These are phyloP conservation scores for Heterotilapia buettikoferi DNA, from an alignment of 2,113 vertebrate genomes.

Conservation along the genomic window DNA sequence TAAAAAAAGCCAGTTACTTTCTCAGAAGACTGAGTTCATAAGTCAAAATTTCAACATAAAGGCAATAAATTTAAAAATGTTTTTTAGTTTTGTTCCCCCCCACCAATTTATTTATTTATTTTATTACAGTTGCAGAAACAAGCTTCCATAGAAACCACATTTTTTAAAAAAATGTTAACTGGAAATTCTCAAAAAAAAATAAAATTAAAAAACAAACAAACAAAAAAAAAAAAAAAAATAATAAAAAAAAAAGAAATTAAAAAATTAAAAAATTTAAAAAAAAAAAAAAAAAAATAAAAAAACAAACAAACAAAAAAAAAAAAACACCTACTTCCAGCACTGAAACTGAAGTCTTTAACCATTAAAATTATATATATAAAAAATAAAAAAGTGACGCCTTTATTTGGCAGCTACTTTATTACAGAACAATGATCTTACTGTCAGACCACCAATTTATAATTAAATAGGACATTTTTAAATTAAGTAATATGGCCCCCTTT, in stretches of 20 bases:
- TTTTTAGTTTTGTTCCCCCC: neutral
- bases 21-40: neutral
- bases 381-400: conserved; percentile 18
- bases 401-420: conserved; percentile 56
- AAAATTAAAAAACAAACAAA: too few relatives aligned
- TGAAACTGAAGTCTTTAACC: neutral
- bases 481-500: conserved; percentile 46
- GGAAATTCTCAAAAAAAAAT: neutral
- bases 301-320: too few relatives aligned
- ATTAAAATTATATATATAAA: neutral
- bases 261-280: too few relatives aligned
- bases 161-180: neutral
- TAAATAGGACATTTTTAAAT: conserved; percentile 54
- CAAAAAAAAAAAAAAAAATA: neutral
- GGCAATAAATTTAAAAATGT: neutral
- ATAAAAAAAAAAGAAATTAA: too few relatives aligned
- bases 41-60: neutral
- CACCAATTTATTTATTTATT: neutral
- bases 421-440: conserved; percentile 37
- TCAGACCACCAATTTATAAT: conserved; percentile 27
- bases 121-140: neutral
- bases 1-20: neutral
- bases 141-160: neutral
- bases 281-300: neutral
- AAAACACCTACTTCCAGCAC: neutral